Percentiles rank a stretch among this genome's conserved stretches.
Evolutionary conservation across 2,797 vertebrate genomes (phyloP).

Genomic region (Borostomias antarcticus): DNA sequence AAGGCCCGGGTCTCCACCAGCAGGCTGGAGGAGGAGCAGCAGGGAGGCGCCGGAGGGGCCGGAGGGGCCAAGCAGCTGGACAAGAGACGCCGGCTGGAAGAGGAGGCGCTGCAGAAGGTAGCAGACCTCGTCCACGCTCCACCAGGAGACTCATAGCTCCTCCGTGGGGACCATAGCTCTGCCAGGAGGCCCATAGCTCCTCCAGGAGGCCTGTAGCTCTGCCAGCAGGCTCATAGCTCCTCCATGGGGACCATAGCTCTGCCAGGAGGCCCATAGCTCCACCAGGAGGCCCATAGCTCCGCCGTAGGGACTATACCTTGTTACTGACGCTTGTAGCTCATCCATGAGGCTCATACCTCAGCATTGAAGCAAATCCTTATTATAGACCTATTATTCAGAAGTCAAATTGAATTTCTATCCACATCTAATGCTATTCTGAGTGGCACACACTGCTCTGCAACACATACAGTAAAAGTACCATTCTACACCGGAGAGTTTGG

Average conservation of each 20-base stretch:
- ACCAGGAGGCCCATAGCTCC: background rate
- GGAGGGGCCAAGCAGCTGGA: conserved; percentile 88
- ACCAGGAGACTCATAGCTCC: background rate
- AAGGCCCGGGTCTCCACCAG: conserved; percentile 89
- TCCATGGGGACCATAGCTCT: background rate
- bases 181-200: background rate
- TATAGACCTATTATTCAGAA: too few relatives aligned
- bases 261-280: background rate
- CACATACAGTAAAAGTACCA: too few relatives aligned
- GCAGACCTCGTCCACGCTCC: background rate
- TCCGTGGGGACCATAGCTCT: background rate
- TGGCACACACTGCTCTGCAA: too few relatives aligned
- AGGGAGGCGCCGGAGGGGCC: too few relatives aligned
- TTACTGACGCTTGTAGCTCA: too few relatives aligned
- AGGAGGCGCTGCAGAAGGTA: conserved; percentile 95
- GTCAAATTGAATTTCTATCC: too few relatives aligned
- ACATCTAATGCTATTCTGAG: too few relatives aligned
- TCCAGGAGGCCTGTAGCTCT: background rate
- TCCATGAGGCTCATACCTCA: background rate
- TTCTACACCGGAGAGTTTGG: too few relatives aligned
- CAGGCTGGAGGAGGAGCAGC: conserved; percentile 90
- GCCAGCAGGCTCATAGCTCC: background rate
- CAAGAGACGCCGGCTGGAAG: conserved; percentile 90
- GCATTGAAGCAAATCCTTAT: too few relatives aligned
- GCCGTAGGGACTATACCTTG: too few relatives aligned